phyloP scores from a whole-genome alignment of 2,113 vertebrate genomes.

The Geococcyx californianus region DNA sequence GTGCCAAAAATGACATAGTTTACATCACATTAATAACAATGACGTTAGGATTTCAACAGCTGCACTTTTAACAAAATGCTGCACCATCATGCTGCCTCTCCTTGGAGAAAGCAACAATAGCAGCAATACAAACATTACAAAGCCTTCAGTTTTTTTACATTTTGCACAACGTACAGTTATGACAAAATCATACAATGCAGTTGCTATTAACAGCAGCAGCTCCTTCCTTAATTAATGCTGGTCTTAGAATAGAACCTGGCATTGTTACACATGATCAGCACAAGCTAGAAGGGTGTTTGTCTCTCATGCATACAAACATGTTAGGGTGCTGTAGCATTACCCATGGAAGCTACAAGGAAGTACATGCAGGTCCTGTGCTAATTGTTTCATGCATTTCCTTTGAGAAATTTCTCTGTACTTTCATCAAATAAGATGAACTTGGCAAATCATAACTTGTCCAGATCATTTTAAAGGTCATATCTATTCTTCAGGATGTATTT shows the following conservation, averaged over 20 bases:
- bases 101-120: neutral
- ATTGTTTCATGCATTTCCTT: neutral
- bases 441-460: neutral
- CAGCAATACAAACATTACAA: neutral
- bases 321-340: neutral
- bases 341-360: neutral
- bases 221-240: neutral
- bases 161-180: neutral
- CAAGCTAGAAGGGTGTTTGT: neutral
- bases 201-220: neutral
- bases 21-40: neutral
- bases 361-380: neutral
- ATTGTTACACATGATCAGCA: neutral
- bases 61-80: neutral
- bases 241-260: neutral
- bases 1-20: neutral
- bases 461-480: neutral
- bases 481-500: neutral
- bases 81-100: neutral
- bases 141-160: neutral
- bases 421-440: neutral
- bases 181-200: neutral
- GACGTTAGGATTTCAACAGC: neutral
- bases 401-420: neutral
- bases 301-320: rapidly evolving